A percentile compares a stretch with the other conserved stretches of the same genome.
Conservation (phyloP, 30 jellyfish, hydroid and myxozoan species). For the Aurelia sp. region DNA sequence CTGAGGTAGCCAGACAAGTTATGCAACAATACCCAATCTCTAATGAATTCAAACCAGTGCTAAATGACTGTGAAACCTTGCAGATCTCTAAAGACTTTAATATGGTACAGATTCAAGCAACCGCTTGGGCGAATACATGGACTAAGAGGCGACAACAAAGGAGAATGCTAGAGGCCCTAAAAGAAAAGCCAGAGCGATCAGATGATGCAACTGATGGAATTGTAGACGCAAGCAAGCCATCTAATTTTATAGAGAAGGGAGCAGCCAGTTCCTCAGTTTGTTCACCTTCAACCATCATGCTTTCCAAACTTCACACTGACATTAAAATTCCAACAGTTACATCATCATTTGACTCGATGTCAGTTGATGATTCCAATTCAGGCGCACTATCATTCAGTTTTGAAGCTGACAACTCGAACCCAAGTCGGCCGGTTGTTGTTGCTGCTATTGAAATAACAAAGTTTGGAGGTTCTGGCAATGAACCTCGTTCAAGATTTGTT, state of each 20-base stretch:
- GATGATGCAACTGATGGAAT: no score
- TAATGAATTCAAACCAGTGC: not conserved
- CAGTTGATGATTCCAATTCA: slow-evolving; percentile 2
- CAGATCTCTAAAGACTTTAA: not conserved
- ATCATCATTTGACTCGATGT: not conserved
- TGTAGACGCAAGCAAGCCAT: no score
- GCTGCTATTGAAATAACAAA: slow-evolving; percentile 8
- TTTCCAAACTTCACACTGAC: not conserved
- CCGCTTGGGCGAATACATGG: slow-evolving; percentile 90
- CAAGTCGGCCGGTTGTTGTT: slow-evolving; percentile 20
- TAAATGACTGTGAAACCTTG: not conserved
- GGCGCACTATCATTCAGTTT: not conserved
- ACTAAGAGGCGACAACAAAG: slow-evolving; percentile 79
- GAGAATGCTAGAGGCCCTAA: slow-evolving; percentile 10
- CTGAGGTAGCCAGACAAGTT: not conserved
- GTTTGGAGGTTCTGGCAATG: not conserved
- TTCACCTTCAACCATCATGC: no score
- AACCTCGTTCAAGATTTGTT: slow-evolving; percentile 28
- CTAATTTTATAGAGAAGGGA: no score
- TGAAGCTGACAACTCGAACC: not conserved
- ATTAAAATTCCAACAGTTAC: not conserved
- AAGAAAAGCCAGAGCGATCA: no score
- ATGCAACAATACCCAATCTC: not conserved
- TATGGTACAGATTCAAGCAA: slow-evolving; percentile 34
- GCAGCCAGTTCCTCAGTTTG: not conserved